These are phyloP conservation scores for Lucinisca nassula DNA, from an alignment of 2,888 invertebrate genomes.

Conservation along the genomic window DNA sequence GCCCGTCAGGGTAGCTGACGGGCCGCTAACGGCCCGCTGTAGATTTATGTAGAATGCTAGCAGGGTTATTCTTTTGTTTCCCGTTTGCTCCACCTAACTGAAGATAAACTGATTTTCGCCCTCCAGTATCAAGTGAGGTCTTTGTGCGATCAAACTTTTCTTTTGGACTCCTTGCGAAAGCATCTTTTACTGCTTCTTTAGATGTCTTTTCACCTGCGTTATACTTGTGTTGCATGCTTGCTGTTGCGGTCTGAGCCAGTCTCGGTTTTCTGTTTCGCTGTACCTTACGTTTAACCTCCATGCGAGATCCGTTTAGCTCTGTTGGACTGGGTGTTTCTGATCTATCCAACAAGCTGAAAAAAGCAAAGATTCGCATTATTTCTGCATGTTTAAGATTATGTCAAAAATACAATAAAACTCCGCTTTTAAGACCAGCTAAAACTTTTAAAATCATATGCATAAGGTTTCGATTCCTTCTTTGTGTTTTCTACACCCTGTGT, in stretches of 20 bases:
- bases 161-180: constrained; percentile 51
- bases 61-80: not conserved
- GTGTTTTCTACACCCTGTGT: too few species aligned
- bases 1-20: too few species aligned
- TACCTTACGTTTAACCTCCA: not conserved
- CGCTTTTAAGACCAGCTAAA: too few species aligned
- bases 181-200: not conserved
- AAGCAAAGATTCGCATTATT: too few species aligned
- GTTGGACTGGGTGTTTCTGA: not conserved
- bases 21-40: too few species aligned
- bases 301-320: not conserved
- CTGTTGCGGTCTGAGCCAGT: constrained; percentile 58
- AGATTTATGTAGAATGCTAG: too few species aligned
- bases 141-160: not conserved
- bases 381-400: too few species aligned
- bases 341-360: not conserved
- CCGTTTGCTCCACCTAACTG: constrained; percentile 56
- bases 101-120: constrained; percentile 68
- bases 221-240: constrained; percentile 11
- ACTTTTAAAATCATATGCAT: too few species aligned
- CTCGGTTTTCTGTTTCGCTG: constrained; percentile 39
- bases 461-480: too few species aligned
- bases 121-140: constrained; percentile 4
- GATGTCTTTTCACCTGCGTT: not conserved
- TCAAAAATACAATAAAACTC: too few species aligned